Evolutionary conservation across 2,113 vertebrate species (phyloP).

Genomic region (Serinus canaria): DNA sequence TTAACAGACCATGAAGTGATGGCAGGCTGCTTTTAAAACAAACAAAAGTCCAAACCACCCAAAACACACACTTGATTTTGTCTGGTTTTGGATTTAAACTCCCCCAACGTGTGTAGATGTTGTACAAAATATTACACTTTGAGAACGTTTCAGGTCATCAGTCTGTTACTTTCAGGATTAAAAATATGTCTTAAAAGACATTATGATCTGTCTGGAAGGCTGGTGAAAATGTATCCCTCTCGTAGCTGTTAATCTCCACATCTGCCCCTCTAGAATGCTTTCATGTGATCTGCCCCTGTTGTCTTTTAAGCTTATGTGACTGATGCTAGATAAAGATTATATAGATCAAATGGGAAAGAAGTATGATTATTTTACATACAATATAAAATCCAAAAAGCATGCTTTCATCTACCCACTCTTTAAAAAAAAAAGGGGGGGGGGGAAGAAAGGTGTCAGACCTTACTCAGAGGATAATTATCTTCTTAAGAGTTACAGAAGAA

Average conservation of each 20-base stretch:
- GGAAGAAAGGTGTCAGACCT: conserved; percentile 25
- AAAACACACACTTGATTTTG: background rate
- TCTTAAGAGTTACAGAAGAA: conserved; percentile 27
- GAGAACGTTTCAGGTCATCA: conserved; percentile 31
- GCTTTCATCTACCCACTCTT: conserved; percentile 46
- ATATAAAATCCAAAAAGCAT: conserved; percentile 45
- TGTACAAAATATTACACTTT: background rate
- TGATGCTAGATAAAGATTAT: conserved; percentile 54
- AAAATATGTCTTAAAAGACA: conserved; percentile 26
- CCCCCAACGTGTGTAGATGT: background rate
- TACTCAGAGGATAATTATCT: conserved; percentile 30
- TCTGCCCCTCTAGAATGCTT: conserved; percentile 55
- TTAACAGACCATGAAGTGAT: conserved; percentile 48
- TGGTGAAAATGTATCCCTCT: conserved; percentile 52
- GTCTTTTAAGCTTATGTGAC: conserved; percentile 55
- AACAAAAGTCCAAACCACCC: conserved; percentile 15
- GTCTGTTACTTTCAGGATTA: conserved; percentile 35
- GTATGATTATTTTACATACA: conserved; percentile 52
- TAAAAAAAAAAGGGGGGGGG: fast-evolving
- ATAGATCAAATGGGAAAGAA: conserved; percentile 55
- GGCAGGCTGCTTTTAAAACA: conserved; percentile 53
- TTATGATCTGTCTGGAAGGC: conserved; percentile 34
- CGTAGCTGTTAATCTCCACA: conserved; percentile 44
- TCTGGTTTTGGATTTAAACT: conserved; percentile 5
- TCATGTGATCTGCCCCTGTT: conserved; percentile 51